These are phyloP conservation scores for Ailurus styani DNA, from an alignment of 2,113 vertebrate genomes.

Conservation along the genomic window DNA sequence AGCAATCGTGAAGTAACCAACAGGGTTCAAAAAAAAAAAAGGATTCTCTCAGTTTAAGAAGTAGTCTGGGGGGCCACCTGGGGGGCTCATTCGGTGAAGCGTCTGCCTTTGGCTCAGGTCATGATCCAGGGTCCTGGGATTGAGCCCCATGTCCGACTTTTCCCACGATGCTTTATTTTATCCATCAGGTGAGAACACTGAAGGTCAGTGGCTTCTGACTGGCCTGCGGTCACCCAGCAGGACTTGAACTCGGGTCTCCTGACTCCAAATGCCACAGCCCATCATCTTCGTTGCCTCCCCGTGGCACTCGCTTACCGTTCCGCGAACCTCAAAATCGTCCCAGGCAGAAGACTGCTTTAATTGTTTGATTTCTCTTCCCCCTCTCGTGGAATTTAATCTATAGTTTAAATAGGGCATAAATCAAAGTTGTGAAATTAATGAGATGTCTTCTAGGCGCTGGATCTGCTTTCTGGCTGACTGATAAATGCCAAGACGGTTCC, in stretches of 20 bases:
- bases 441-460: neutral
- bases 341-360: neutral
- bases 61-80: neutral
- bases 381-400: neutral
- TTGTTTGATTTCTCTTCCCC: neutral
- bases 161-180: neutral
- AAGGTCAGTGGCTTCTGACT: neutral
- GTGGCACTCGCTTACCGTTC: rapidly evolving
- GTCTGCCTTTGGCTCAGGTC: neutral
- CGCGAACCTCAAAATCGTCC: neutral
- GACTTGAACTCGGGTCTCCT: neutral
- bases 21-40: neutral
- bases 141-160: rapidly evolving
- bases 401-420: neutral
- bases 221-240: neutral
- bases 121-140: neutral
- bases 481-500: neutral
- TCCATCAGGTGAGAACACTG: neutral
- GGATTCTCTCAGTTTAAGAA: neutral
- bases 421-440: neutral
- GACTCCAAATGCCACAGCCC: rapidly evolving
- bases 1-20: constrained; percentile 1
- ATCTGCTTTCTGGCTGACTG: neutral
- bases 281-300: rapidly evolving
- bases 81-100: neutral